Evolutionary conservation across 2,113 vertebrate species (phyloP).

Genomic region (Daphoenositta chrysoptera): DNA sequence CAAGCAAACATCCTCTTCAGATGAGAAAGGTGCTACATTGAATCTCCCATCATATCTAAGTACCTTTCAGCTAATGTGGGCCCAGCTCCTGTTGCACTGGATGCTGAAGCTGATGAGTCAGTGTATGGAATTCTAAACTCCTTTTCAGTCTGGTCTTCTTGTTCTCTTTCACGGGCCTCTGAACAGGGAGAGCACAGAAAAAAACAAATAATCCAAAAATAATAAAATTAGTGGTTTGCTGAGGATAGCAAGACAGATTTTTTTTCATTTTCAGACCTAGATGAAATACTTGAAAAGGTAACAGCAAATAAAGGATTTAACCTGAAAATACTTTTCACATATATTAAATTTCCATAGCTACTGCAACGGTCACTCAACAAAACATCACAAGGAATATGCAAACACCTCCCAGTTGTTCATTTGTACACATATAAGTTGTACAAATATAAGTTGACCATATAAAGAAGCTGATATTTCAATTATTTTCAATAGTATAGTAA

Average conservation of each 20-base stretch:
- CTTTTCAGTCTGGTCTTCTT: constrained; percentile 64
- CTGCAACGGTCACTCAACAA: background rate
- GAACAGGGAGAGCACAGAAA: background rate
- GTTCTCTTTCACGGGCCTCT: constrained; percentile 78
- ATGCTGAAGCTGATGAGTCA: constrained; percentile 43
- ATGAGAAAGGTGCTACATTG: background rate
- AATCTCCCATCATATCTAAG: background rate
- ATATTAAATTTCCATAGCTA: background rate
- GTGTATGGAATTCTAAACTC: constrained; percentile 19
- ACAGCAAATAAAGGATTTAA: background rate
- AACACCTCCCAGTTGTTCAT: background rate
- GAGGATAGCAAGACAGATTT: background rate
- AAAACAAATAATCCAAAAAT: background rate
- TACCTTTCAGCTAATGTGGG: constrained; percentile 61
- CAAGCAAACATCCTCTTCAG: background rate
- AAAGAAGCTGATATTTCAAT: background rate
- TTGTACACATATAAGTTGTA: no score
- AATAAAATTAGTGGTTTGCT: background rate
- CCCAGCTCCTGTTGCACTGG: background rate
- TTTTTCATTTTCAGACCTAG: background rate
- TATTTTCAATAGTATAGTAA: background rate
- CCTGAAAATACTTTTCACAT: background rate
- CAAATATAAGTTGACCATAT: background rate
- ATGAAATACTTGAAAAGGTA: background rate
- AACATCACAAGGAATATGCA: background rate